Evolutionary conservation across 2,888 invertebrate genomes (phyloP), one percentile per base, ranked within the genome.

Genomic region (Hyalella azteca): DNA sequence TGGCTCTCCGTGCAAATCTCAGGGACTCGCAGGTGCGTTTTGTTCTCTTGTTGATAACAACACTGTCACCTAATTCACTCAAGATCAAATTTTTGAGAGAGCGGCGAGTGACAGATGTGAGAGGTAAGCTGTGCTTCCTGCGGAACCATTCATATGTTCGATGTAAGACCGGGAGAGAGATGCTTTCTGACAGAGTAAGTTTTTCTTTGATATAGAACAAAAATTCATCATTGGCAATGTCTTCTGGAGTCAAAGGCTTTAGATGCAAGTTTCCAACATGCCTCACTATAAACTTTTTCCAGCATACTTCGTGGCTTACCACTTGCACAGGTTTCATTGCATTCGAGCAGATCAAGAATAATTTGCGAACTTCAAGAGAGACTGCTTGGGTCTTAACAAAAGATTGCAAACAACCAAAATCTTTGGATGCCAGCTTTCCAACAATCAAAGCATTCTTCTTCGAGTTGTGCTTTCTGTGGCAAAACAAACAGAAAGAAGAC

Each of bases 201-300:
- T 66, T 66, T 36, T 66, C 66, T 36, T n/a, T 66, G n/a, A 66
- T 29, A 22, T 66, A 66, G 19, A 36, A 66, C 36, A 66, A 66
- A 15, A 66, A 66, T n/a, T 66, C 66, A 36, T 66, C 66, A n/a
- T 66, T 22, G 19, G 66, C 66, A 22, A 66, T 15, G 7, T 66
- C 19, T 36, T 66, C 66, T 19, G 66, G 36, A 36, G 36, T 36
- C 66, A 66, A 19, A 29, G 66, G 36, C 26, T 36, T 5, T 4
- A 66, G 39, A 11, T 13, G 36, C 13, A 66, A n/a, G 7, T 32
- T 36, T 7, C 66, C 36, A 36, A 66, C 11, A 15, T 19, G 1
- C 36, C 36, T 66, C 36, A 66, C 11, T 4, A 66, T 66, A 36
- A 36, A 36, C 36, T 66, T 66, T 29, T 66, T 66, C 66, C 66